phyloP scores from a whole-genome alignment of 2,888 invertebrate genomes.

The Suillia variegata region DNA sequence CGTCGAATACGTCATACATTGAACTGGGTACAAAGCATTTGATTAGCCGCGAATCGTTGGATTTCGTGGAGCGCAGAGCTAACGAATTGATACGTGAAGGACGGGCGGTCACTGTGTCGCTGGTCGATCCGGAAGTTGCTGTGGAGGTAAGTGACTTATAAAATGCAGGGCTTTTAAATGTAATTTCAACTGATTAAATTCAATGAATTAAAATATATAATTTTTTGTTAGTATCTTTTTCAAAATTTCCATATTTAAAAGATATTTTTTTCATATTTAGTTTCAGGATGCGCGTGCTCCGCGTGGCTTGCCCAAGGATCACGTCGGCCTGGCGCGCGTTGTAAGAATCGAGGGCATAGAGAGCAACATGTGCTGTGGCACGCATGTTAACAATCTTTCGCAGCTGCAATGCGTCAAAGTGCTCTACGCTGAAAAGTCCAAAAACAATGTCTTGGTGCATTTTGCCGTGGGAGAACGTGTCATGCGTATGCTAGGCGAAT shows the following conservation, averaged over 20 bases:
- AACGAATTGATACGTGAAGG: constrained; percentile 73
- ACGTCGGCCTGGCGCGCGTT: constrained; percentile 76
- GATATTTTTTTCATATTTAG: constrained; percentile 23
- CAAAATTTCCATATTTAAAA: background rate
- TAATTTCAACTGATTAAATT: too few species aligned
- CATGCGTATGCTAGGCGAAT: constrained; percentile 66
- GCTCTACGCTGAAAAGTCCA: constrained; percentile 74
- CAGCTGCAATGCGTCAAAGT: constrained; percentile 73
- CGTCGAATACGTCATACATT: constrained; percentile 72
- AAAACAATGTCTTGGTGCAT: constrained; percentile 68
- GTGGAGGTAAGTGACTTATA: constrained; percentile 47
- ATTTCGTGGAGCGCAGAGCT: constrained; percentile 66
- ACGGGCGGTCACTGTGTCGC: constrained; percentile 65
- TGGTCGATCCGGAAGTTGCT: constrained; percentile 69
- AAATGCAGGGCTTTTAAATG: background rate
- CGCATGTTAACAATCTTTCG: constrained; percentile 78
- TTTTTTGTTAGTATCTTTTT: too few species aligned
- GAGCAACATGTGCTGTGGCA: constrained; percentile 86
- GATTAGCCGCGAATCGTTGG: constrained; percentile 64
- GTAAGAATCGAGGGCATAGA: constrained; percentile 79
- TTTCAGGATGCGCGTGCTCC: constrained; percentile 52
- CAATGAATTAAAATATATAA: too few species aligned
- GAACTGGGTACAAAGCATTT: constrained; percentile 68
- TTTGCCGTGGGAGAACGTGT: constrained; percentile 79
- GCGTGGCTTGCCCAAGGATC: constrained; percentile 79